phyloP scores from a whole-genome alignment of 2,113 vertebrate species.

The Hippopotamus amphibius region DNA sequence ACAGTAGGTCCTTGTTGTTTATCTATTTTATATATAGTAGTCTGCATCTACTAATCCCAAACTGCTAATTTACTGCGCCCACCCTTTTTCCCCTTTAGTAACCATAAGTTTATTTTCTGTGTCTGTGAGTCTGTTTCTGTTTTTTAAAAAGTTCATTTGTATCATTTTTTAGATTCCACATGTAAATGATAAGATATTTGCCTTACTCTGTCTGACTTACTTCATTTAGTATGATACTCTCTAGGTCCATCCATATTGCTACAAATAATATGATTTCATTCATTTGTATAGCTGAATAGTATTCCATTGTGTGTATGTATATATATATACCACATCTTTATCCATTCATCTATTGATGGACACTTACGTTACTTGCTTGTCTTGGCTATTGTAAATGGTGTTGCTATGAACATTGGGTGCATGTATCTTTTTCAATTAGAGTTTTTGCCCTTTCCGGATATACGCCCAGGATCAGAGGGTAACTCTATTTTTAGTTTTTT shows the following conservation, averaged over 20 bases:
- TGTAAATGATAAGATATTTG: background rate
- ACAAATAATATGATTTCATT: background rate
- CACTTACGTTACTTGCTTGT: background rate
- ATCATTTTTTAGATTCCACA: background rate
- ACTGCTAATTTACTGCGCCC: background rate
- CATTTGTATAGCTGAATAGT: background rate
- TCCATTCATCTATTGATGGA: background rate
- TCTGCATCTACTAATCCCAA: background rate
- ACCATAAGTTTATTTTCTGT: background rate
- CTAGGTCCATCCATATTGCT: background rate
- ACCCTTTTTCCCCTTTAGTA: background rate
- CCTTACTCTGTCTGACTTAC: background rate
- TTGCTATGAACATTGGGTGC: background rate
- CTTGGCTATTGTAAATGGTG: background rate
- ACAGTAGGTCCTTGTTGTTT: background rate
- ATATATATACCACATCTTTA: background rate
- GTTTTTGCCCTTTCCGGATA: background rate
- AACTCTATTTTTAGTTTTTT: background rate
- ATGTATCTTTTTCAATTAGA: background rate
- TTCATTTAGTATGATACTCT: background rate
- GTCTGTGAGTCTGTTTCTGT: background rate
- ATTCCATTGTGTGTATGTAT: background rate
- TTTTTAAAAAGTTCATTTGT: background rate
- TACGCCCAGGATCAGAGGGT: background rate
- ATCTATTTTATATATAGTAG: background rate